Evolutionary conservation across 2,113 vertebrate genomes (phyloP).

Genomic region (Anhinga anhinga): DNA sequence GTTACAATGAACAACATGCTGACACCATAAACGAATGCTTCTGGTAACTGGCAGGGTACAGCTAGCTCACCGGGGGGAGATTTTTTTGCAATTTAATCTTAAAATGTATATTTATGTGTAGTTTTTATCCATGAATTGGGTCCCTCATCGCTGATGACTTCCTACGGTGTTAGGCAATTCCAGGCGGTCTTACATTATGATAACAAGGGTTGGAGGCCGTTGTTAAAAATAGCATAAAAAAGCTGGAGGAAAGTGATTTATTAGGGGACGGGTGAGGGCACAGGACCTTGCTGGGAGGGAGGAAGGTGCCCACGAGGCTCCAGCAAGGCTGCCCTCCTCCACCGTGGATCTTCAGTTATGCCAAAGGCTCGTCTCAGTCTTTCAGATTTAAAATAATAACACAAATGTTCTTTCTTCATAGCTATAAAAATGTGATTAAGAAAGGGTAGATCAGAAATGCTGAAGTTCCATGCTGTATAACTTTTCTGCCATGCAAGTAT

Average conservation of each 20-base stretch:
- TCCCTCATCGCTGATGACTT: background rate
- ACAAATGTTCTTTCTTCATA: background rate
- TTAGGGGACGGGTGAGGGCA: background rate
- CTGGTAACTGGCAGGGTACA: background rate
- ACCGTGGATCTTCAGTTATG: accelerated
- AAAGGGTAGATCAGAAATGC: background rate
- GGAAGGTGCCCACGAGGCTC: accelerated
- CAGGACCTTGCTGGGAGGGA: background rate
- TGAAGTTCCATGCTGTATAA: background rate
- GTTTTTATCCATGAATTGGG: accelerated
- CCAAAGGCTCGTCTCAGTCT: background rate
- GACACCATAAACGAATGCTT: background rate
- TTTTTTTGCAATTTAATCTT: background rate
- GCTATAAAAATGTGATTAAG: background rate
- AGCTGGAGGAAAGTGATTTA: background rate
- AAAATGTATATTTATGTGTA: background rate
- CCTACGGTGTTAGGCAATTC: background rate
- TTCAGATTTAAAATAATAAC: background rate
- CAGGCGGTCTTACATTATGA: accelerated
- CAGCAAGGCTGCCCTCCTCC: background rate
- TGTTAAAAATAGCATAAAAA: background rate
- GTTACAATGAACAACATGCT: background rate
- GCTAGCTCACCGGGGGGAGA: background rate
- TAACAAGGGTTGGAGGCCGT: background rate
- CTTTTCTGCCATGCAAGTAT: constrained; percentile 2